These are phyloP conservation scores for Turritopsis rubra DNA, from an alignment of 30 jellyfish, hydroid and myxozoan genomes.

Conservation along the genomic window DNA sequence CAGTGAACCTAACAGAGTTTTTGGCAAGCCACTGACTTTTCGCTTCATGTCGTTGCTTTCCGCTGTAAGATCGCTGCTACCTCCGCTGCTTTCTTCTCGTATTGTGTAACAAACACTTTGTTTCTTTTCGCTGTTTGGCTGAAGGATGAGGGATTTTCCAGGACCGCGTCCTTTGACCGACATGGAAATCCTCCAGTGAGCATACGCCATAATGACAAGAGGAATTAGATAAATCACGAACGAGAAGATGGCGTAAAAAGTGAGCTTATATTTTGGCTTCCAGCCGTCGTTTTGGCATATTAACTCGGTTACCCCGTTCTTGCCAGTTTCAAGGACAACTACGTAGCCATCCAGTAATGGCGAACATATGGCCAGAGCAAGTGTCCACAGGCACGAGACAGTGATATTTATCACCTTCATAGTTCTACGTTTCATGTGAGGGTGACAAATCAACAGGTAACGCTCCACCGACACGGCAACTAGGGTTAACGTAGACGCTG, in stretches of 20 bases:
- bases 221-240: slow-evolving; percentile 64
- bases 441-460: slow-evolving; percentile 75
- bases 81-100: slow-evolving; percentile 31
- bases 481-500: slow-evolving; percentile 74
- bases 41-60: slow-evolving; percentile 1
- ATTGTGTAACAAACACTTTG: slow-evolving; percentile 32
- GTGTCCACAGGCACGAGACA: slow-evolving; percentile 46
- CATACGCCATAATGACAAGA: slow-evolving; percentile 70
- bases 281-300: slow-evolving; percentile 65
- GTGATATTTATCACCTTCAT: slow-evolving; percentile 36
- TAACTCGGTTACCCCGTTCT: slow-evolving; percentile 21
- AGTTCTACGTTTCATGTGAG: slow-evolving; percentile 73
- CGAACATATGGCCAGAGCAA: slow-evolving; percentile 74
- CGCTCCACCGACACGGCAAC: slow-evolving; percentile 94
- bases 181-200: slow-evolving; percentile 68
- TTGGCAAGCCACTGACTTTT: slow-evolving; percentile 17
- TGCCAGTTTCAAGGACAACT: slow-evolving; percentile 25
- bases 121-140: slow-evolving; percentile 23
- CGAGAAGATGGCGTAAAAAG: slow-evolving; percentile 66
- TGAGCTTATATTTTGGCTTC: slow-evolving; percentile 40
- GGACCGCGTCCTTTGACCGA: slow-evolving; percentile 48
- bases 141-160: slow-evolving; percentile 11
- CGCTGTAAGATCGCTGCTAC: slow-evolving; percentile 10
- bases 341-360: slow-evolving; percentile 72
- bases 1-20: slow-evolving; percentile 14